phyloP scores from a whole-genome alignment of 2,797 vertebrate genomes.

The Melanotaenia pygmaea region DNA sequence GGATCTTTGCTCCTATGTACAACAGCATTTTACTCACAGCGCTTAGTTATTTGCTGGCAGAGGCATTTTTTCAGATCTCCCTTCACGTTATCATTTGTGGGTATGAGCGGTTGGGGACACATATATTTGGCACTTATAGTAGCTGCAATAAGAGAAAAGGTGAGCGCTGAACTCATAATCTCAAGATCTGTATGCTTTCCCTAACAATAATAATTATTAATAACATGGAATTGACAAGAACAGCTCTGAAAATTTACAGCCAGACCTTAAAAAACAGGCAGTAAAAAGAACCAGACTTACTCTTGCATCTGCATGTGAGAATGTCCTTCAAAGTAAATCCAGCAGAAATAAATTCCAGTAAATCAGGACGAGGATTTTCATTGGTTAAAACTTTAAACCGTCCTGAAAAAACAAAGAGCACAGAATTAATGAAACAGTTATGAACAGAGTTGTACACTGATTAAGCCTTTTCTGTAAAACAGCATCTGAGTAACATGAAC shows the following conservation, averaged over 20 bases:
- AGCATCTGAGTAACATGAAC: neutral
- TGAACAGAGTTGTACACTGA: neutral
- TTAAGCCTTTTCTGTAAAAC: neutral
- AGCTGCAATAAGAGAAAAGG: conserved; percentile 32
- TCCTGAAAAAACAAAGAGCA: conserved; percentile 12
- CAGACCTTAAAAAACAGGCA: neutral
- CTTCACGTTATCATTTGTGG: neutral
- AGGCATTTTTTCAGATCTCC: conserved; percentile 34
- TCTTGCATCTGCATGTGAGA: conserved; percentile 55
- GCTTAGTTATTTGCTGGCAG: conserved; percentile 39
- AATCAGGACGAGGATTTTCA: conserved; percentile 1
- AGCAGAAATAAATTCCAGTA: conserved; percentile 1
- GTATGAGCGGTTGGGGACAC: fast-evolving
- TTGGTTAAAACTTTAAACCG: too few species aligned
- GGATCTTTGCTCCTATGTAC: neutral
- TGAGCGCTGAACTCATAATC: neutral
- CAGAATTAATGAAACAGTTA: neutral
- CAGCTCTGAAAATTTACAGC: neutral
- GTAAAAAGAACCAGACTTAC: conserved; percentile 43
- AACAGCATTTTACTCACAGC: conserved; percentile 52
- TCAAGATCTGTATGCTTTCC: neutral
- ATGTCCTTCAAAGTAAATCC: conserved; percentile 1
- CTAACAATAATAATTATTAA: neutral
- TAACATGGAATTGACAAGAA: neutral
- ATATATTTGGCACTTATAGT: neutral